These are phyloP conservation scores for Bubo scandiacus DNA, from an alignment of 2,113 vertebrate species.

Conservation along the genomic window DNA sequence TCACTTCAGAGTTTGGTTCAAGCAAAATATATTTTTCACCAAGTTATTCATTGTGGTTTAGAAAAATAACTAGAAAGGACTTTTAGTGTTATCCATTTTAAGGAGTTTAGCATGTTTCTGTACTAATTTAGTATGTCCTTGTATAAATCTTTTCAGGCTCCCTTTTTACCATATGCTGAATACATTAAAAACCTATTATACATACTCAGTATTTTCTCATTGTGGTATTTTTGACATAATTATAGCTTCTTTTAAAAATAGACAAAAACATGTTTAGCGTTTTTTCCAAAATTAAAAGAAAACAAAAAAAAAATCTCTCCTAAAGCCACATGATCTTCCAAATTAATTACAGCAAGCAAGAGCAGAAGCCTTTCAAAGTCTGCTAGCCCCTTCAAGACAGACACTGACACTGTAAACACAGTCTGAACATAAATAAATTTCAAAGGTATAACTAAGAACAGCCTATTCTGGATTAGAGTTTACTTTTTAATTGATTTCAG, in stretches of 20 bases:
- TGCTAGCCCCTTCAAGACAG: background rate
- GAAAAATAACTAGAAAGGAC: slow-evolving; percentile 6
- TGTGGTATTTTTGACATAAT: slow-evolving; percentile 46
- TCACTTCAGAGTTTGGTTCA: slow-evolving; percentile 8
- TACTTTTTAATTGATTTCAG: background rate
- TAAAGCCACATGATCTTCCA: background rate
- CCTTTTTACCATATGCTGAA: slow-evolving; percentile 3
- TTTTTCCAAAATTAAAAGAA: background rate
- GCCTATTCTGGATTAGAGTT: background rate
- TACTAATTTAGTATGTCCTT: background rate
- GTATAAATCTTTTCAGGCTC: slow-evolving; percentile 3
- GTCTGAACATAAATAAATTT: background rate
- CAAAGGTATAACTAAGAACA: background rate
- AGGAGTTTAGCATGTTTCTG: slow-evolving; percentile 15
- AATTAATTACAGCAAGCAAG: background rate
- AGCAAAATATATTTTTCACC: slow-evolving; percentile 5
- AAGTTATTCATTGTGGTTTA: slow-evolving; percentile 22
- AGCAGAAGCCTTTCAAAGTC: background rate
- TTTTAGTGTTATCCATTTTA: slow-evolving; percentile 12
- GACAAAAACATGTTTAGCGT: background rate
- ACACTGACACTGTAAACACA: background rate
- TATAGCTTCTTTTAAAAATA: slow-evolving; percentile 36
- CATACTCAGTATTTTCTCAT: background rate
- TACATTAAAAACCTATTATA: slow-evolving; percentile 1
- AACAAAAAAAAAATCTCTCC: background rate